Conservation (phyloP, 2,888 invertebrate genomes). For the Aphidoletes aphidimyza region DNA sequence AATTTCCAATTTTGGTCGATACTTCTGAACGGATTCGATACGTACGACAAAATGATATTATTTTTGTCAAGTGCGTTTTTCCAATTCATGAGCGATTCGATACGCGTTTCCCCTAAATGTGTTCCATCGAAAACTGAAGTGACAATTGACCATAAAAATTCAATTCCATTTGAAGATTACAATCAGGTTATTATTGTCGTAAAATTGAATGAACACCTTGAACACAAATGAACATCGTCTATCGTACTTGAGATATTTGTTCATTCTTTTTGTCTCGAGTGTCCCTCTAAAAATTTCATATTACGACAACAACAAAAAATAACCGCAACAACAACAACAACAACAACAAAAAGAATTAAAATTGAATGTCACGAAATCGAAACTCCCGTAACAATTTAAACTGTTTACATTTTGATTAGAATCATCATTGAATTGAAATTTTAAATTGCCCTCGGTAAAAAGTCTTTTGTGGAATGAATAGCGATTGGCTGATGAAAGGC, state of each 20-base stretch:
- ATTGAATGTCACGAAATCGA: background rate
- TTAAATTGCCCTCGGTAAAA: constrained; percentile 17
- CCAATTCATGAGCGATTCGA: background rate
- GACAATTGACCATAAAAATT: constrained; percentile 37
- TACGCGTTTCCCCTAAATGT: background rate
- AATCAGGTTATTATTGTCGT: background rate
- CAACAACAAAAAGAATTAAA: background rate
- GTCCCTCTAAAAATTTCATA: too few species aligned
- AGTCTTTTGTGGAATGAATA: too few species aligned
- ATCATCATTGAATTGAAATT: background rate
- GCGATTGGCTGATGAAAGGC: background rate
- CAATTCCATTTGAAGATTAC: background rate
- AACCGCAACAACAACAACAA: background rate
- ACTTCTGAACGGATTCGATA: too few species aligned
- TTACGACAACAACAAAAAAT: background rate
- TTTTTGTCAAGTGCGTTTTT: background rate
- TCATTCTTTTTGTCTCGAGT: too few species aligned
- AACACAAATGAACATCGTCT: background rate
- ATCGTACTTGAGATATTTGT: too few species aligned
- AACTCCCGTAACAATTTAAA: background rate
- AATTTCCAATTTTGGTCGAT: background rate
- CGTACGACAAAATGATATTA: too few species aligned
- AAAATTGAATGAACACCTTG: background rate
- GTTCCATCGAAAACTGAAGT: background rate
- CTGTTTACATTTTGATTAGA: constrained; percentile 14